These are phyloP conservation scores for Drosophila borealis DNA, from an alignment of 2,888 invertebrate genomes.

Conservation along the genomic window DNA sequence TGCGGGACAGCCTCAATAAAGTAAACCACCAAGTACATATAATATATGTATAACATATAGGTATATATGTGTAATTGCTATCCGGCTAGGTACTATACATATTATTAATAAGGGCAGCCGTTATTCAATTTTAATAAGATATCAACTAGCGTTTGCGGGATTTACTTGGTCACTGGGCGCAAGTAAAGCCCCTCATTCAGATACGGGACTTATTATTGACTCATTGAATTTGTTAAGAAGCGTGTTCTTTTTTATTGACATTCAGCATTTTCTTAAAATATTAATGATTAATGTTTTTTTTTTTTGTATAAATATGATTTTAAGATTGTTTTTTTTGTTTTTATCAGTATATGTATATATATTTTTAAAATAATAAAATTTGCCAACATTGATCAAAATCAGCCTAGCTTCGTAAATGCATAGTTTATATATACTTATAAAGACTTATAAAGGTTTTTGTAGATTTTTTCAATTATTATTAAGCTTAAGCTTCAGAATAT, in stretches of 20 bases:
- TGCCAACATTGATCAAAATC: too few relatives aligned
- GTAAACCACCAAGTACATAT: conserved; percentile 16
- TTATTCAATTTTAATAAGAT: conserved; percentile 7
- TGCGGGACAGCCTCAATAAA: conserved; percentile 43
- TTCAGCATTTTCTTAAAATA: background rate
- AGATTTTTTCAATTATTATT: too few relatives aligned
- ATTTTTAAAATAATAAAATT: too few relatives aligned
- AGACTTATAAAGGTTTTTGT: too few relatives aligned
- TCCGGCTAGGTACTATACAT: background rate
- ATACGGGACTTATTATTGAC: background rate
- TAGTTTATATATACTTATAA: too few relatives aligned
- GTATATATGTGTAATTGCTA: background rate
- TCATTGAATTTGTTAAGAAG: background rate
- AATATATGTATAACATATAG: background rate
- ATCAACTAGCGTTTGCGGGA: background rate
- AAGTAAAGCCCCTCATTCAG: background rate
- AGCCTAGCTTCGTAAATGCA: too few relatives aligned
- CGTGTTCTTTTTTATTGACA: background rate
- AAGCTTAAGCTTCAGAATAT: too few relatives aligned
- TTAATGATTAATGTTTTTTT: background rate
- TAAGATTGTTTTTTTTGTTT: background rate
- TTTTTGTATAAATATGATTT: too few relatives aligned
- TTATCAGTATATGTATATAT: too few relatives aligned
- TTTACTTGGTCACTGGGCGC: background rate
- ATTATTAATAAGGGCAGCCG: conserved; percentile 27